Base-by-base conservation (phyloP, 2,888 invertebrate genomes). In the Latrodectus elegans region DNA sequence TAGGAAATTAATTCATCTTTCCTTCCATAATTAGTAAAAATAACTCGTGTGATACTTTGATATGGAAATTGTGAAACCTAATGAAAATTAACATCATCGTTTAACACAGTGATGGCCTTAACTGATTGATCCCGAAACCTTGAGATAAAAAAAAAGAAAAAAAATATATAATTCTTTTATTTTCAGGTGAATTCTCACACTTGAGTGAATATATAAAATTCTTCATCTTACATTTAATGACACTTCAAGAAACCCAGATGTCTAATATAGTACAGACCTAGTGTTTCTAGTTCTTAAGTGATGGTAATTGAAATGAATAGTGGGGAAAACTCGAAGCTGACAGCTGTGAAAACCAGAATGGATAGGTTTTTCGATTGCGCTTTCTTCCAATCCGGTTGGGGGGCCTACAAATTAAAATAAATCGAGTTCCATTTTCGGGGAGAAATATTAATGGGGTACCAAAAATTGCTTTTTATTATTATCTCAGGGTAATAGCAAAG, bases 241-340 rank as follows among this genome's bases (percentile, higher is more conserved):
- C 72, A 72, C 72, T 49, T 14, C 6, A 22, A 51, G 70, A 22
- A 17, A 55, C 72, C 64, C 60, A 60, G 60, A 12, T 60, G 60
- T n/a, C 6, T 60, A 60, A 60, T 60, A 60, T 60, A 72, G 70
- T 70, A 38, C 55, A 0, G 70, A 68, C 14, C n/a, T 52, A 12
- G 15, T 53, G 60, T 22, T 14, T 71, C 22, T 55, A 11, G 60
- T 49, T 49, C 53, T 53, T 52, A 73, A 73, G 73, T 73, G 60
- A n/a, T 15, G 51, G 78, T 84, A 84, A 84, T 84, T 84, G 84
- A 84, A 84, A 84, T 78, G 67, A 84, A 84, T 84, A 84, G 84
- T 55, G 72, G 55, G 26, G 73, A 84, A 84, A 60, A 72, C 77
- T 77, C 53, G 78, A 73, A 53, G 55, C 73, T 78, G 84, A 84